phyloP scores from a whole-genome alignment of 2,113 vertebrate genomes.

The Pomatostomus ruficeps region DNA sequence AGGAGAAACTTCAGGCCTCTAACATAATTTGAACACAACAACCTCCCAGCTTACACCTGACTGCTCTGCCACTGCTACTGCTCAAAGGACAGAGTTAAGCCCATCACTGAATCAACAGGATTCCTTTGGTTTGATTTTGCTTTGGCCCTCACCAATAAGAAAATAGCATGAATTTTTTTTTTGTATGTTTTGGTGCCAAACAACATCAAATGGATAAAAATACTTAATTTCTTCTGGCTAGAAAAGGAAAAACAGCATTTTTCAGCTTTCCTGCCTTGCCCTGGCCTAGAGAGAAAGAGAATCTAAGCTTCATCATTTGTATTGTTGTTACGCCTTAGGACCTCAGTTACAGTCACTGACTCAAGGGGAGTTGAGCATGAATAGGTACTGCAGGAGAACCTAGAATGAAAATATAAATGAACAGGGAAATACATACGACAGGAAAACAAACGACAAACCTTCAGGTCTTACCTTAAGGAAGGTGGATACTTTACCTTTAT shows the following conservation, averaged over 20 bases:
- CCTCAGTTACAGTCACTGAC: background rate
- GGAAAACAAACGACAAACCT: background rate
- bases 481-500: slow-evolving; percentile 64
- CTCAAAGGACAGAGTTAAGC: background rate
- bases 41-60: background rate
- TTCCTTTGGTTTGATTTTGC: background rate
- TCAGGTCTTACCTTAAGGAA: background rate
- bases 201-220: background rate
- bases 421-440: background rate
- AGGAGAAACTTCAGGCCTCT: background rate
- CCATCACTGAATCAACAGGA: background rate
- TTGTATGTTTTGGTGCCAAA: background rate
- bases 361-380: background rate
- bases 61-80: background rate
- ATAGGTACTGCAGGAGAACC: background rate
- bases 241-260: background rate
- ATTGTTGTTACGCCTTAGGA: background rate
- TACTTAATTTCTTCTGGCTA: background rate
- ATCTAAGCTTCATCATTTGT: background rate
- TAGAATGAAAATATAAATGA: background rate
- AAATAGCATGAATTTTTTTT: background rate
- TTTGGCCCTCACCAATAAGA: background rate
- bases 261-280: background rate
- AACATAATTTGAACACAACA: background rate
- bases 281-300: background rate